Base-by-base conservation (phyloP, 2,113 vertebrate genomes). In the Chaetura pelagica region DNA sequence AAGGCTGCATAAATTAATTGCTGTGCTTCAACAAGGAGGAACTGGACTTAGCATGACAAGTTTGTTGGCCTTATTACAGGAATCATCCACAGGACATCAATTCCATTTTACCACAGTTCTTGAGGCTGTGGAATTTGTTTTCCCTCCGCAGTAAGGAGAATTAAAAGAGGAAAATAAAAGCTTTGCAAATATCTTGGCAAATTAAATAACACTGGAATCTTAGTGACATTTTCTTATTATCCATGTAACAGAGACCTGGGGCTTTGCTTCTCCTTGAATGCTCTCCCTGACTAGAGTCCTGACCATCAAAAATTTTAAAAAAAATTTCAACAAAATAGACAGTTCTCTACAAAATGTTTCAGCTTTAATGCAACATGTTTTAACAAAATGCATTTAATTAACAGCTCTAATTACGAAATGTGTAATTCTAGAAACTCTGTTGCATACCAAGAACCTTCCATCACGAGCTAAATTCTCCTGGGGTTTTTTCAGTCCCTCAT, bases 371-470 rank as follows among this genome's bases (percentile, higher is more conserved):
- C 21, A 90, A 93, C 32, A 46, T 62, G 23, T 85, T 89, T 94
- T 89, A 84, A 76, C 10, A 89, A 68, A 96, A 84, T 55, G 2
- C 18, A n/a, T 82, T 79, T 91, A 78, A 87, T 89, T 94, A 94
- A 59, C 24, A 63, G 4, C 35, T 76, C 22, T 87, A 91, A 94
- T 91, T 73, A 73, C 7, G 21, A 46, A 89, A 30, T 32, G 12
- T 20, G 46, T 15, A 73, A 30, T 76, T 95, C 34, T 71, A 96
- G 58, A 93, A 93, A 87, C 11, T 91, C 71, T 85, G 21, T 29
- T 59, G 42, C 89, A 66, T 79, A 85, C 67, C 54, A 82, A 42
- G 58, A 85, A 68, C 21, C 22, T 95, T 69, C 49, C 48, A 73
- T 54, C 40, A 84, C 30, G 76, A 72, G 22, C 5, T 29, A 79